A percentile compares a stretch with the other conserved stretches of the same genome.
Evolutionary conservation across 2,888 invertebrate species (phyloP).

Genomic region (Chloroclystis v-ata): DNA sequence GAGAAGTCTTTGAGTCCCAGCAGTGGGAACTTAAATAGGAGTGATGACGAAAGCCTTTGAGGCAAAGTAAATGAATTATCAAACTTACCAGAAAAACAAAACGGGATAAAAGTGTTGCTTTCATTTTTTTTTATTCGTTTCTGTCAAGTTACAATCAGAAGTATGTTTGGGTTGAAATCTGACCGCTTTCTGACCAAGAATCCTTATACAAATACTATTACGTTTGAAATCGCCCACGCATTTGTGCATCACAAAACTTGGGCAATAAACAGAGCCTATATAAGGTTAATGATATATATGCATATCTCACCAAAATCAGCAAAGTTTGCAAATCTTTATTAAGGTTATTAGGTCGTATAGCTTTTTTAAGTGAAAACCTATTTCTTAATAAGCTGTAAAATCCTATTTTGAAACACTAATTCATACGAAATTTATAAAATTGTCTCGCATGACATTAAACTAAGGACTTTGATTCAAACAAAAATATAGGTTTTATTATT

Average conservation of each 20-base stretch:
- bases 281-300: slow-evolving; percentile 30
- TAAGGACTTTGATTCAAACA: background rate
- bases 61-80: no score
- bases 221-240: slow-evolving; percentile 59
- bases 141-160: slow-evolving; percentile 7
- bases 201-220: slow-evolving; percentile 43
- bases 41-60: no score
- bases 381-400: slow-evolving; percentile 20
- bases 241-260: slow-evolving; percentile 42
- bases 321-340: slow-evolving; percentile 28
- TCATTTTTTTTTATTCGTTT: no score
- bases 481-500: background rate
- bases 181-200: slow-evolving; percentile 48
- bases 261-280: slow-evolving; percentile 54
- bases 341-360: slow-evolving; percentile 27
- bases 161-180: slow-evolving; percentile 41
- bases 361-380: slow-evolving; percentile 17
- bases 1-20: no score
- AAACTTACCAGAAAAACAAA: background rate
- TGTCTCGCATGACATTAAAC: no score
- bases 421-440: no score
- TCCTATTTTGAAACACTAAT: slow-evolving; percentile 12
- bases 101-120: background rate
- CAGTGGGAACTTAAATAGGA: no score
- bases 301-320: slow-evolving; percentile 37